phyloP scores from a whole-genome alignment of 23 tunicate genomes.

The Aplidium turbinatum region DNA sequence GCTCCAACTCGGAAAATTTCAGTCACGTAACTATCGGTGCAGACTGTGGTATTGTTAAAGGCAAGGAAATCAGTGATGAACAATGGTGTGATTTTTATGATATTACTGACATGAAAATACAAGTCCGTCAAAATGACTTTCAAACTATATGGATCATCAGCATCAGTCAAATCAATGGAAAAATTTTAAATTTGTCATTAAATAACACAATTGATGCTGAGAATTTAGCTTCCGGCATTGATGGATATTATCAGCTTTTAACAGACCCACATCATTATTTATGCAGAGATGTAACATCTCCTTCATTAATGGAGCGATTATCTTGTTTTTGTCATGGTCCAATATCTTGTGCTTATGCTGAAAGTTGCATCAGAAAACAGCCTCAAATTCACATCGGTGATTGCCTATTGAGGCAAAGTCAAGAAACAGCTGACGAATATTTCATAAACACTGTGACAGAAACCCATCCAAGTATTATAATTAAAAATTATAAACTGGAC shows the following conservation, averaged over 20 bases:
- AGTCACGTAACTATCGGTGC: slow-evolving; percentile 48
- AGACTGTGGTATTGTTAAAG: slow-evolving; percentile 53
- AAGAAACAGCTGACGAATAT: slow-evolving; percentile 68
- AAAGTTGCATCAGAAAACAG: slow-evolving; percentile 24
- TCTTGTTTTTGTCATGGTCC: slow-evolving; percentile 68
- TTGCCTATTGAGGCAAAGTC: slow-evolving; percentile 70
- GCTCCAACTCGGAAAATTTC: slow-evolving; percentile 2
- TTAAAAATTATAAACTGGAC: slow-evolving; percentile 75
- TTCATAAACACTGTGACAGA: slow-evolving; percentile 59
- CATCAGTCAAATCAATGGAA: slow-evolving; percentile 62
- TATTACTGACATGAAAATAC: slow-evolving; percentile 55
- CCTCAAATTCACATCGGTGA: slow-evolving; percentile 35
- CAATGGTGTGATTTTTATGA: slow-evolving; percentile 72
- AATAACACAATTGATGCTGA: slow-evolving; percentile 48
- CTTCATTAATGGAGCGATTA: slow-evolving; percentile 36
- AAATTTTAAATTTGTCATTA: slow-evolving; percentile 27
- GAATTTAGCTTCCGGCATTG: slow-evolving; percentile 77
- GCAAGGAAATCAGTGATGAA: slow-evolving; percentile 14
- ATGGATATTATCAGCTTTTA: slow-evolving; percentile 74
- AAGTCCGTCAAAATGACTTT: slow-evolving; percentile 6
- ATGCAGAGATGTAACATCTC: slow-evolving; percentile 50
- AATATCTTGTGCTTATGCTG: slow-evolving; percentile 54
- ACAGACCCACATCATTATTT: slow-evolving; percentile 81
- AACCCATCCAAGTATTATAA: slow-evolving; percentile 20
- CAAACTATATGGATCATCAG: slow-evolving; percentile 21